Evolutionary conservation across 2,888 invertebrate genomes (phyloP).

Genomic region (Aelia acuminata): DNA sequence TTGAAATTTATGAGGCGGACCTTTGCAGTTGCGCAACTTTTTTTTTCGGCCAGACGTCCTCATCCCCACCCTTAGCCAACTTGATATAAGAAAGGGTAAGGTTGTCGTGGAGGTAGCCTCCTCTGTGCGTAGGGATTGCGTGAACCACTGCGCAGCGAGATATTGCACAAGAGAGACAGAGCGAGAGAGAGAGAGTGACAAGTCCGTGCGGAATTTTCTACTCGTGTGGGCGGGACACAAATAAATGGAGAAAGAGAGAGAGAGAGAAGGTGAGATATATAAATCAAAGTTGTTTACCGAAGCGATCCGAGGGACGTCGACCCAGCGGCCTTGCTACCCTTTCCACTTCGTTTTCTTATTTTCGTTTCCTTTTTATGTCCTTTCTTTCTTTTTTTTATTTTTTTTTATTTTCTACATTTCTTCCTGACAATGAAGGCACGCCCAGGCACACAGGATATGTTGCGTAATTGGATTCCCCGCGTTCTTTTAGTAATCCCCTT

Average conservation of each 20-base stretch:
- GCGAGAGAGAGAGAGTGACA: no score
- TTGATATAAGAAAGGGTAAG: background rate
- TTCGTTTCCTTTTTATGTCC: background rate
- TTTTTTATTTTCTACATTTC: constrained; percentile 38
- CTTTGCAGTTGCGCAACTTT: background rate
- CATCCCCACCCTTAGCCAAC: constrained; percentile 1
- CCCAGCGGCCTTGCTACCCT: constrained; percentile 37
- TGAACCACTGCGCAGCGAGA: background rate
- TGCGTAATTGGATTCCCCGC: constrained; percentile 13
- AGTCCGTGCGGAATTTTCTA: constrained; percentile 1
- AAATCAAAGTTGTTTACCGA: constrained; percentile 57
- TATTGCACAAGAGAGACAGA: constrained; percentile 19
- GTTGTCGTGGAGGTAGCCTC: background rate
- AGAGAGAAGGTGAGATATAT: no score
- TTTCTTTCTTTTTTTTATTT: background rate
- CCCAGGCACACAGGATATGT: background rate
- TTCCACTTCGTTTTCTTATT: background rate
- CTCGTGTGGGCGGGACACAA: background rate
- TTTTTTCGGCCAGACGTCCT: constrained; percentile 40
- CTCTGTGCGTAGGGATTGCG: background rate
- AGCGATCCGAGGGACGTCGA: background rate
- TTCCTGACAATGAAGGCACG: constrained; percentile 46
- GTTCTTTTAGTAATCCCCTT: background rate
- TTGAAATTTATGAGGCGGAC: background rate
- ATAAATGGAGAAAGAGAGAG: background rate